Conservation (phyloP, 2,797 vertebrate species). For the Ctenopoma kingsleyae region DNA sequence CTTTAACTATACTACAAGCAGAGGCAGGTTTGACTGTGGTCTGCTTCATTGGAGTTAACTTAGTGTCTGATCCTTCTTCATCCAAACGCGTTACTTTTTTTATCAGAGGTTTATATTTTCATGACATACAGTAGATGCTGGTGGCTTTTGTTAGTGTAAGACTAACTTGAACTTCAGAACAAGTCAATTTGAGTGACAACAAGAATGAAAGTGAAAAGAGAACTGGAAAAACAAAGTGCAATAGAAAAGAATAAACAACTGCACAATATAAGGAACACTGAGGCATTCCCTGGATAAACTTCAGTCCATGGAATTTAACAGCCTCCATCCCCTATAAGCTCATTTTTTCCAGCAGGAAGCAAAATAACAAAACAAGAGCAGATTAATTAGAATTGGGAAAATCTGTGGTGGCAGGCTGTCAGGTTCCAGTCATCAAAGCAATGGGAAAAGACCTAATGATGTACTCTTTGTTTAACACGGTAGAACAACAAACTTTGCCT, state of each 20-base stretch:
- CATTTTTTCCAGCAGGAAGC: slow-evolving; percentile 79
- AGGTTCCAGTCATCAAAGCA: slow-evolving; percentile 72
- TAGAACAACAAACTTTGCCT: slow-evolving; percentile 75
- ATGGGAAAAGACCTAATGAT: slow-evolving; percentile 74
- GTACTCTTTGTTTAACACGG: slow-evolving; percentile 77
- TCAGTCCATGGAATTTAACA: slow-evolving; percentile 63
- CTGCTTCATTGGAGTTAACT: slow-evolving; percentile 26
- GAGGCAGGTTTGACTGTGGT: slow-evolving; percentile 18
- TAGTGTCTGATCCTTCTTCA: slow-evolving; percentile 21
- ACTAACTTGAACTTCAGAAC: slow-evolving; percentile 15
- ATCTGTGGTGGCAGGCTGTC: slow-evolving; percentile 76
- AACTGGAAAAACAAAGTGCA: slow-evolving; percentile 23
- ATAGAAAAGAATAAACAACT: slow-evolving; percentile 43
- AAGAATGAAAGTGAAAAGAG: slow-evolving; percentile 4
- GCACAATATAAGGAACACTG: slow-evolving; percentile 45
- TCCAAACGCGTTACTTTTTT: slow-evolving; percentile 35
- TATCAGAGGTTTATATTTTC: slow-evolving; percentile 50
- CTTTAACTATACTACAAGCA: slow-evolving; percentile 44
- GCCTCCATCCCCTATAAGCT: slow-evolving; percentile 61
- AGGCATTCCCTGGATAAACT: slow-evolving; percentile 53
- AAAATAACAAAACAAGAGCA: slow-evolving; percentile 79
- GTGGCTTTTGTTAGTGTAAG: slow-evolving; percentile 16
- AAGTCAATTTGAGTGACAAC: background rate
- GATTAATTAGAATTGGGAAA: slow-evolving; percentile 80
- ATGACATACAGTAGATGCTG: slow-evolving; percentile 16